Percentiles rank a stretch among this genome's conserved stretches.
Conservation (phyloP, 1,140 invertebrate species). For the Yoshiicerus persimilis region DNA sequence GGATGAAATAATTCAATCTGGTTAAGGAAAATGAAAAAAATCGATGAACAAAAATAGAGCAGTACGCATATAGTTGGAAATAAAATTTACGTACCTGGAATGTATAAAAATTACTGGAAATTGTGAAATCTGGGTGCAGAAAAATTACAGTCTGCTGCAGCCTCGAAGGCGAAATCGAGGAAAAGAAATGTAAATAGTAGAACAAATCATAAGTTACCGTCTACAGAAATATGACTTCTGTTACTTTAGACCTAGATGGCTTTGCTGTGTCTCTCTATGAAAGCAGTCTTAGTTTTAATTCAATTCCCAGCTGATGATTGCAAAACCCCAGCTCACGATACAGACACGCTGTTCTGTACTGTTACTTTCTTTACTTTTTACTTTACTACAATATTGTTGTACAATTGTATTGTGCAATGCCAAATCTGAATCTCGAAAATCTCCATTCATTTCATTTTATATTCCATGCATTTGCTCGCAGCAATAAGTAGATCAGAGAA, state of each 20-base stretch:
- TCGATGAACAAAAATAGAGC: not conserved
- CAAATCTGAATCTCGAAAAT: too few relatives aligned
- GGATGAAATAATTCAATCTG: not conserved
- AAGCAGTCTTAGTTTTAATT: not conserved
- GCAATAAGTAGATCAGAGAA: too few relatives aligned
- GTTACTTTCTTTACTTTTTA: too few relatives aligned
- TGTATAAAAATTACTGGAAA: not conserved
- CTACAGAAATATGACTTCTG: not conserved
- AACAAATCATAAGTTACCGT: slow-evolving; percentile 10
- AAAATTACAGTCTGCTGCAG: slow-evolving; percentile 4
- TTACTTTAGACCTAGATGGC: not conserved
- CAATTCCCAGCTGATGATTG: not conserved
- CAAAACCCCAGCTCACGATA: too few relatives aligned
- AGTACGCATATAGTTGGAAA: not conserved
- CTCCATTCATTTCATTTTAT: too few relatives aligned
- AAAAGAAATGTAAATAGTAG: not conserved
- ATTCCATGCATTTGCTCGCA: too few relatives aligned
- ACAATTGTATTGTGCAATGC: too few relatives aligned
- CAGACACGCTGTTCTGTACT: too few relatives aligned
- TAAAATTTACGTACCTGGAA: not conserved
- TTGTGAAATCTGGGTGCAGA: not conserved
- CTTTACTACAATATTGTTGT: too few relatives aligned
- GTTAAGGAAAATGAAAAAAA: not conserved
- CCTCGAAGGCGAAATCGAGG: not conserved
- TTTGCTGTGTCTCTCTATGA: not conserved